Evolutionary conservation across 2,797 vertebrate species (phyloP).

Genomic region (Pempheris klunzingeri): DNA sequence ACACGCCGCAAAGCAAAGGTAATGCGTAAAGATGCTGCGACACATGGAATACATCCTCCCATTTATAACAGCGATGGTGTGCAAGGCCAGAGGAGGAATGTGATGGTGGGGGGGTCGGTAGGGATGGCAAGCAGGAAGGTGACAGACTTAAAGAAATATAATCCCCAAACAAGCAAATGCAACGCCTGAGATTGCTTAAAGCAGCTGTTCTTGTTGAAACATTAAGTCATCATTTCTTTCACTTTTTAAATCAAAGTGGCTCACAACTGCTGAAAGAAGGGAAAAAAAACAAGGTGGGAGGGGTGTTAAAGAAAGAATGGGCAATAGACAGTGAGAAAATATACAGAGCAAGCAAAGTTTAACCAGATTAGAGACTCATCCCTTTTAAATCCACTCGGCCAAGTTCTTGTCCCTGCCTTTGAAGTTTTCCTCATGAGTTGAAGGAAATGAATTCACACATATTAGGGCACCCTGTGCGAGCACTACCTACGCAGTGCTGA

Average conservation of each 20-base stretch:
- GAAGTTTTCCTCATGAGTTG: constrained; percentile 72
- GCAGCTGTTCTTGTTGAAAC: constrained; percentile 43
- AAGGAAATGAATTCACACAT: constrained; percentile 78
- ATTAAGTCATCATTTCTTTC: constrained; percentile 63
- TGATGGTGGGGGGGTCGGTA: fast-evolving
- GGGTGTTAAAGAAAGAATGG: constrained; percentile 57
- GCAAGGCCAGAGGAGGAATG: background rate
- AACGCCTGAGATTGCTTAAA: constrained; percentile 54
- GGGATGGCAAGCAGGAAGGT: constrained; percentile 26
- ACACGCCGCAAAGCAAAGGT: constrained; percentile 55
- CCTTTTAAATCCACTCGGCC: constrained; percentile 81
- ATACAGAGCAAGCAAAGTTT: constrained; percentile 83
- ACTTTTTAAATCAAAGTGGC: constrained; percentile 43
- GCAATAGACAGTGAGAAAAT: constrained; percentile 70
- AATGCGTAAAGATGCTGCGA: constrained; percentile 54
- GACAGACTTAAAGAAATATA: constrained; percentile 55
- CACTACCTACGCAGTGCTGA: constrained; percentile 81
- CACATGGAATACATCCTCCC: constrained; percentile 42
- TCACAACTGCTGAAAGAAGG: constrained; percentile 11
- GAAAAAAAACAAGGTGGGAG: constrained; percentile 21
- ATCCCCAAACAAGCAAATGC: constrained; percentile 61
- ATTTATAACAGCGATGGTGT: background rate
- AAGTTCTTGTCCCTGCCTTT: constrained; percentile 73
- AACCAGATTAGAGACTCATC: constrained; percentile 85
- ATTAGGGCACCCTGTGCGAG: constrained; percentile 52